Conservation (phyloP, 2,113 vertebrate genomes). For the Chascanopsetta lugubris region DNA sequence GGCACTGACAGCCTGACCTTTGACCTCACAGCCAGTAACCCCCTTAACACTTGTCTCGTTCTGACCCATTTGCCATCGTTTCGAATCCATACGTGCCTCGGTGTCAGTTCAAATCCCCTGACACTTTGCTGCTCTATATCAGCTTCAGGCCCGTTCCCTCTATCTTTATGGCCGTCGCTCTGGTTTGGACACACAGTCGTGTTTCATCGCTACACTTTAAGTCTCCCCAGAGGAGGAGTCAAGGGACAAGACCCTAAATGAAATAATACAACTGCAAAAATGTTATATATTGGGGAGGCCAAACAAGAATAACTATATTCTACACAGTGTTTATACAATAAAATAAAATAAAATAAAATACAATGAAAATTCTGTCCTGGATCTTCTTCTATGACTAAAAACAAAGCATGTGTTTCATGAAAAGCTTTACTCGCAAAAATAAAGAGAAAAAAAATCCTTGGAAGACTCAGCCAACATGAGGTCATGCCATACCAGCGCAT, state of each 20-base stretch:
- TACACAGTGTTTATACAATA: constrained; percentile 7
- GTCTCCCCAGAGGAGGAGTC: background rate
- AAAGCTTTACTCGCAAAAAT: constrained; percentile 33
- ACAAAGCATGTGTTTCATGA: constrained; percentile 45
- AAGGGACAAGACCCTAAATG: background rate
- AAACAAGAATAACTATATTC: too few species aligned
- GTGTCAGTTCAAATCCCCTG: background rate
- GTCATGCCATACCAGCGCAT: constrained; percentile 48
- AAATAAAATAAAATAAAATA: constrained; percentile 16
- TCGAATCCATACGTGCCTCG: constrained; percentile 4
- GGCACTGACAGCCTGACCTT: constrained; percentile 42
- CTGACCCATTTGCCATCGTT: constrained; percentile 20
- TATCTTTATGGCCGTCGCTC: background rate
- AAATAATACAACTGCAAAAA: constrained; percentile 25
- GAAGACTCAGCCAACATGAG: constrained; percentile 43
- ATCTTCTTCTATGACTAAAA: too few species aligned
- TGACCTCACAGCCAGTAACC: constrained; percentile 39
- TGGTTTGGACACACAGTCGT: constrained; percentile 60
- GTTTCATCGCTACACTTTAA: constrained; percentile 75
- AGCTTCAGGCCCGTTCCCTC: background rate
- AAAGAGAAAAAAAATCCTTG: constrained; percentile 15
- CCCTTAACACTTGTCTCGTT: constrained; percentile 37
- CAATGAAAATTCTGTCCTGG: constrained; percentile 23
- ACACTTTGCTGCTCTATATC: constrained; percentile 11
- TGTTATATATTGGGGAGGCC: too few species aligned